A percentile compares a stretch with the other conserved stretches of the same genome.
Evolutionary conservation across 2,797 vertebrate species (phyloP).

Genomic region (Dallia pectoralis): DNA sequence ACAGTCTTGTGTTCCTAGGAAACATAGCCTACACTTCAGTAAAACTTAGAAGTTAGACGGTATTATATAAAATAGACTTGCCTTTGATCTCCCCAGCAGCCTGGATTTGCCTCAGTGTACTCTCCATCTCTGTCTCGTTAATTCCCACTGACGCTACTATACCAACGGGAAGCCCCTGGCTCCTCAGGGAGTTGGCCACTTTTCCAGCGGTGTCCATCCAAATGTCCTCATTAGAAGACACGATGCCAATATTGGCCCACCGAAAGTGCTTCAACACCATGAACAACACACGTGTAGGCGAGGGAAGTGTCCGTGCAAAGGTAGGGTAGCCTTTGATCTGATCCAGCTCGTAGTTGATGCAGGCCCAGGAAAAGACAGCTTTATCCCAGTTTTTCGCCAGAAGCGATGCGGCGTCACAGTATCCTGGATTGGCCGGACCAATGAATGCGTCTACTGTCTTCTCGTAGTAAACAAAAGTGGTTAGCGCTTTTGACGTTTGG

Average conservation of each 20-base stretch:
- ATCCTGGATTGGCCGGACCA: conserved; percentile 76
- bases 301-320: conserved; percentile 66
- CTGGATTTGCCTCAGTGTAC: conserved; percentile 66
- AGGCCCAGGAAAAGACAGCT: conserved; percentile 73
- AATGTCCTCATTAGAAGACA: conserved; percentile 78
- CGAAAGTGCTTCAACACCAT: conserved; percentile 73
- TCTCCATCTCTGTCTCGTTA: conserved; percentile 70
- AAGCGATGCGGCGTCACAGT: conserved; percentile 76
- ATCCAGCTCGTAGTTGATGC: conserved; percentile 74
- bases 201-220: conserved; percentile 74
- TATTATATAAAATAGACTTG: conserved; percentile 46
- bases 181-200: conserved; percentile 70
- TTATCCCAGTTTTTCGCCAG: conserved; percentile 78
- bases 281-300: conserved; percentile 69
- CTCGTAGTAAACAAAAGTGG: conserved; percentile 69
- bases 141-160: conserved; percentile 69
- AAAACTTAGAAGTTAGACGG: neutral
- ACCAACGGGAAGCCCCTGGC: conserved; percentile 69
- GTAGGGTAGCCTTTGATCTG: conserved; percentile 66
- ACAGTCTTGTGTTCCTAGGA: neutral
- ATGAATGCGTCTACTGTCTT: conserved; percentile 65
- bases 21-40: neutral
- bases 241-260: conserved; percentile 76
- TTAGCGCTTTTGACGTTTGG: conserved; percentile 78
- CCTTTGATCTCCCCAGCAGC: conserved; percentile 69